A percentile compares a stretch with the other conserved stretches of the same genome.
Conservation (phyloP, 2,113 vertebrate species). For the Aptenodytes forsteri region DNA sequence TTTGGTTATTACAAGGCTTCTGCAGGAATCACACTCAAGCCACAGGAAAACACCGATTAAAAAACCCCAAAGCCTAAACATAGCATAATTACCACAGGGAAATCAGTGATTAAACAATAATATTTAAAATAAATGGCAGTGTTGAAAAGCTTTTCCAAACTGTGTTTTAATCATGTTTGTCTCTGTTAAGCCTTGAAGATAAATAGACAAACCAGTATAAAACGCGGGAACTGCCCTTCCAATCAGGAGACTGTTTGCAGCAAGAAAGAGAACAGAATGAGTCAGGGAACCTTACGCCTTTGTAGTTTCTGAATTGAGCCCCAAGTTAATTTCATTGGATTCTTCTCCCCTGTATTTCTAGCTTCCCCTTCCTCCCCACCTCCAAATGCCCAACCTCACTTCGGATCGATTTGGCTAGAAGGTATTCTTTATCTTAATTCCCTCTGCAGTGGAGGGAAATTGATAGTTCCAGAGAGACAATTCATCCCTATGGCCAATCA, state of each 20-base stretch:
- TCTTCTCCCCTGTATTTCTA: not conserved
- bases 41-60: conserved; percentile 45
- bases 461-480: not conserved
- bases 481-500: not conserved
- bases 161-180: conserved; percentile 61
- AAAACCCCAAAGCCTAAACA: conserved; percentile 43
- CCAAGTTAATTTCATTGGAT: not conserved
- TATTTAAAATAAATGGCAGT: conserved; percentile 64
- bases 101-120: conserved; percentile 64
- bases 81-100: conserved; percentile 50
- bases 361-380: not conserved
- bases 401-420: not conserved
- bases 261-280: not conserved
- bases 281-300: not conserved
- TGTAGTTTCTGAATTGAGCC: conserved; percentile 14
- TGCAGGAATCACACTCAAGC: conserved; percentile 60
- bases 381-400: not conserved
- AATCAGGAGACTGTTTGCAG: not conserved
- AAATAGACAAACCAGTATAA: conserved; percentile 44
- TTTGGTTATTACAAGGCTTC: conserved; percentile 47
- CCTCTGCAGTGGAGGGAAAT: not conserved
- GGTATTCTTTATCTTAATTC: not conserved
- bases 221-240: conserved; percentile 26
- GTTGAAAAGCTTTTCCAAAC: conserved; percentile 55
- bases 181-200: conserved; percentile 57